Evolutionary conservation across 30 jellyfish, hydroid and myxozoan genomes (phyloP).

Genomic region (Clytia hemisphaerica): DNA sequence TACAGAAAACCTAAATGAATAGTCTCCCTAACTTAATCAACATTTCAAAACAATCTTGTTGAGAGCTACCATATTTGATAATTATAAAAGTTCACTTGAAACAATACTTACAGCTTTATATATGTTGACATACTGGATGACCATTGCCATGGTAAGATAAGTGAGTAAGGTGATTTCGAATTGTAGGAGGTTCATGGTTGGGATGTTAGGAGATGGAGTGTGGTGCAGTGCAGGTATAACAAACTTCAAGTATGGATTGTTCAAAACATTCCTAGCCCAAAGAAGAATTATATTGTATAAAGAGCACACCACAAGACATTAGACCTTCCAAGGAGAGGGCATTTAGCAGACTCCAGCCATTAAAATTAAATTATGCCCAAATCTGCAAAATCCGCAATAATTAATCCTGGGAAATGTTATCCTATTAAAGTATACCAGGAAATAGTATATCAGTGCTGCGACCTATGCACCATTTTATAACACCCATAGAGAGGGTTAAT

Average conservation of each 20-base stretch:
- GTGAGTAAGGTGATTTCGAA: slow-evolving; percentile 55
- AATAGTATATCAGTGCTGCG: too few species aligned
- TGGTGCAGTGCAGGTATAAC: slow-evolving; percentile 65
- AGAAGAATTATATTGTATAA: too few species aligned
- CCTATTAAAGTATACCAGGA: too few species aligned
- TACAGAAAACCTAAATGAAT: not conserved
- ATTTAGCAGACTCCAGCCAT: too few species aligned
- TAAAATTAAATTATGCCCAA: too few species aligned
- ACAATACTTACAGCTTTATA: slow-evolving; percentile 58
- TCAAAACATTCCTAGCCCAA: slow-evolving; percentile 61
- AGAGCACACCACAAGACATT: too few species aligned
- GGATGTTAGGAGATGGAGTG: slow-evolving; percentile 60
- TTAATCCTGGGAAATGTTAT: too few species aligned
- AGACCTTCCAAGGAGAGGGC: too few species aligned
- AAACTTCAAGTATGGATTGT: slow-evolving; percentile 52
- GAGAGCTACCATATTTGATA: not conserved
- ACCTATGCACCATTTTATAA: too few species aligned
- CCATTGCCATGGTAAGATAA: slow-evolving; percentile 43
- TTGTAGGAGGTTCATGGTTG: slow-evolving; percentile 67
- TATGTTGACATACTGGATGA: slow-evolving; percentile 68
- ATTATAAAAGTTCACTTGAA: too few species aligned
- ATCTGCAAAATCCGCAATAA: too few species aligned
- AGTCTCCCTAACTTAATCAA: not conserved
- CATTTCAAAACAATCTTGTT: not conserved
- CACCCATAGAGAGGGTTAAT: too few species aligned